Base-by-base conservation (phyloP, 30 jellyfish, hydroid and myxozoan species). In the Aurelia coerulea region DNA sequence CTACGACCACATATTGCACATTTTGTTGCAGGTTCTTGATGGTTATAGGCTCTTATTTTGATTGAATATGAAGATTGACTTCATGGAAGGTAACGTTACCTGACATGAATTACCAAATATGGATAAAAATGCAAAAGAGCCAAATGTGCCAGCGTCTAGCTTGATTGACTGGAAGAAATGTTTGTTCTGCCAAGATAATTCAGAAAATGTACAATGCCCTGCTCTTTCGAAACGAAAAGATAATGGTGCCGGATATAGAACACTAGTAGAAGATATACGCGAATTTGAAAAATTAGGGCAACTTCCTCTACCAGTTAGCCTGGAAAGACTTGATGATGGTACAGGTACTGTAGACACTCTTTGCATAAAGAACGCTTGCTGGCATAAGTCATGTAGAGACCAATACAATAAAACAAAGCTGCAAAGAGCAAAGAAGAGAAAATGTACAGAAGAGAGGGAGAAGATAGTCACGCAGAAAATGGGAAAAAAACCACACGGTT, bases 351-450 rank as follows among this genome's bases (percentile, higher is more conserved):
- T 73, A 18, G 52, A 37, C 41, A 73, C 70, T 6, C 69, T 73
- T 73, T 73, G 46, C 70, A 17, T 13, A 73, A 73, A 11, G 10
- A 73, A 41, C 41, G 68, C 70, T 50, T 10, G 84, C 84, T 73
- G 84, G 84, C 84, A 73, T 73, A 73, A 39, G 70, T 51, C 84
- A 74, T 74, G 72, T 74, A 74, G 84, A 53, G 73, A 74, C 52
- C 84, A 74, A 74, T 74, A 74, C 52, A 74, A 74, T 74, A 49
- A 74, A 46, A 74, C 84, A 50, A 53, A 74, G 84, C 52, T 18
- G 72, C 70, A 46, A 74, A 74, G 70, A 42, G 84, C 70, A 23
- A 74, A 74, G 72, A 74, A 74, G 62, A 74, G 84, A 74, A 74
- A 74, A 53, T 74, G 53, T 73, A 51, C 84, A 74, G 84, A 46